Base-by-base conservation (phyloP, 2,888 invertebrate species). In the Hipparchia semele region DNA sequence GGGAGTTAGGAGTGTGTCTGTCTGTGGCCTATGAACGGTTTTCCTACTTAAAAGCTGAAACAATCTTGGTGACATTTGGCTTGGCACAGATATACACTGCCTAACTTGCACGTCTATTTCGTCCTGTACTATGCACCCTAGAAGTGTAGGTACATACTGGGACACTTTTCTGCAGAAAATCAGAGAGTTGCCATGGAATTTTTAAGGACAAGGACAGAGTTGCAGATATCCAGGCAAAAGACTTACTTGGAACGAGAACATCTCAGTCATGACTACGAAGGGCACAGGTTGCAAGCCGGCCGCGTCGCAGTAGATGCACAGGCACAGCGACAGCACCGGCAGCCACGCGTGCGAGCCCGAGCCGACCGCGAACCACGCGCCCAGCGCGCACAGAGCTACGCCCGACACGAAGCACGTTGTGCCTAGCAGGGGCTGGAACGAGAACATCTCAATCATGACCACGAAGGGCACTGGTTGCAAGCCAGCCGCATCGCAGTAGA, bases 221-320 rank as follows among this genome's bases (percentile, higher is more conserved):
- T 46, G 1, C 49, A 8, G 49, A 1, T 4, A 49, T 49, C 49
- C 49, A 6, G 49, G 49, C 7, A 68, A n/a, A 10, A 6, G 12
- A 79, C 79, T 74, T 33, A 92, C 93, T 85, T 92, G 91, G 70
- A 93, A 93, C 0, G 88, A 86, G 78, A 94, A 93, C 89, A 94
- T 92, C 83, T 94, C 94, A 0, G 92, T 92, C 92, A 94, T 92
- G 9, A 92, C 87, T 8, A 93, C 92, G 72, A 92, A 93, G 0
- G 93, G 92, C 74, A 94, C 92, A 0, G 94, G 93, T 75, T 93
- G 93, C 54, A 92, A 77, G 0, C 93, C 94, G 0, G 91, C 92
- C 0, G 93, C 94, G 78, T 93, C 93, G 73, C 92, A 92, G 82
- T 90, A 94, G 74, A 94, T 93, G 80, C 92, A 93, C 10, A 93